These are phyloP conservation scores for Parnassius glacialis DNA, from an alignment of 2,888 invertebrate species.

Conservation along the genomic window DNA sequence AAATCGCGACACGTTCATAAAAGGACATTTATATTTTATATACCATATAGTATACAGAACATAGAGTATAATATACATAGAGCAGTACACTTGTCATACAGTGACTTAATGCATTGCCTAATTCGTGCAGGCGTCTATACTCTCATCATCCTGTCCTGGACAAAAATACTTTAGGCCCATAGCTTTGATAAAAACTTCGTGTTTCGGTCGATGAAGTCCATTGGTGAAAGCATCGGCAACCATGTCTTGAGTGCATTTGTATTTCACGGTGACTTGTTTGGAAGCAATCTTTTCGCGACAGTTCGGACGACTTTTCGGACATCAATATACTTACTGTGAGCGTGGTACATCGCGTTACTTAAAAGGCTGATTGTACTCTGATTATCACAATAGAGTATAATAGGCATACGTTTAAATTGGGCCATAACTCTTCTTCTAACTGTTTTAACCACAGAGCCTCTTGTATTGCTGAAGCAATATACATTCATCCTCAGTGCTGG, in stretches of 20 bases:
- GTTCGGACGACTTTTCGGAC: conserved; percentile 32
- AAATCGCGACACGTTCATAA: too few species aligned
- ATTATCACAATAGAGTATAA: conserved; percentile 32
- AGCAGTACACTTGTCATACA: too few species aligned
- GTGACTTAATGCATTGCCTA: too few species aligned
- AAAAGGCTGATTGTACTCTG: conserved; percentile 36
- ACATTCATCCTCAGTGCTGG: background rate
- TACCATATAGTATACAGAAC: too few species aligned
- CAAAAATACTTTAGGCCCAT: conserved; percentile 28
- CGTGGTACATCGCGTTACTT: conserved; percentile 31
- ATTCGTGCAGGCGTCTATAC: too few species aligned
- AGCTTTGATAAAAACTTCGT: conserved; percentile 21
- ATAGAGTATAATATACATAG: too few species aligned
- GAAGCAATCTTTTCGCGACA: conserved; percentile 31
- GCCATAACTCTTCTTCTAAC: conserved; percentile 26
- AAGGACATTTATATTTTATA: too few species aligned
- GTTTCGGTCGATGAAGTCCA: conserved; percentile 24
- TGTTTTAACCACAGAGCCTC: conserved; percentile 32
- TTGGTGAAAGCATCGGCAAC: too few species aligned
- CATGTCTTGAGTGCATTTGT: conserved; percentile 30
- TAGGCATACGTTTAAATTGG: conserved; percentile 1
- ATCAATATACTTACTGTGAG: conserved; percentile 34
- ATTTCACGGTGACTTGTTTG: conserved; percentile 29
- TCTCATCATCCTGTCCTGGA: conserved; percentile 25
- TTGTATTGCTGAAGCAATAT: conserved; percentile 8